Evolutionary conservation across 2,797 vertebrate genomes (phyloP).

Genomic region (Mastacembelus armatus): DNA sequence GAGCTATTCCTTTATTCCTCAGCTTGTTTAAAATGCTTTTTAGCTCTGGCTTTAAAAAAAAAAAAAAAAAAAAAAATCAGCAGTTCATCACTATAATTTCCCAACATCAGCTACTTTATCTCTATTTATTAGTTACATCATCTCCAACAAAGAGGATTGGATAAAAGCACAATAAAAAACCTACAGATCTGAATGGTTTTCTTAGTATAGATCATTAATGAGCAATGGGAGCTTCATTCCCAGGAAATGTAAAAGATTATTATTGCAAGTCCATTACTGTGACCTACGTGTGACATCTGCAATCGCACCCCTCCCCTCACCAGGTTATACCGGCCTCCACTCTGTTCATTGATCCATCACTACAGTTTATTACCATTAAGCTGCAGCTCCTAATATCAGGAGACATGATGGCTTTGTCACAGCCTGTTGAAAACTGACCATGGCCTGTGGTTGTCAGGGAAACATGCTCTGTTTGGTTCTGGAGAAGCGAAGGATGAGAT

Average conservation of each 20-base stretch:
- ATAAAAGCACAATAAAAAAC: constrained; percentile 8
- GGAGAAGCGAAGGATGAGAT: constrained; percentile 60
- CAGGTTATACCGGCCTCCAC: constrained; percentile 21
- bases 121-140: too few species aligned
- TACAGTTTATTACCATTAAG: constrained; percentile 41
- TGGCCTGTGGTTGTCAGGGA: constrained; percentile 69
- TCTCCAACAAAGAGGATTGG: neutral
- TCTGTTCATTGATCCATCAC: constrained; percentile 50
- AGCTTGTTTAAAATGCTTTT: neutral
- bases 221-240: constrained; percentile 37
- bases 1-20: neutral
- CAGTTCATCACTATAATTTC: neutral
- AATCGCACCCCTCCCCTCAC: constrained; percentile 34
- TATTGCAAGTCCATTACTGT: constrained; percentile 41
- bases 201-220: constrained; percentile 39
- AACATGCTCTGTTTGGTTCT: constrained; percentile 71
- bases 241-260: constrained; percentile 41
- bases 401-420: constrained; percentile 48
- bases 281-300: constrained; percentile 50
- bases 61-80: constrained; percentile 17
- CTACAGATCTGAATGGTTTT: constrained; percentile 20
- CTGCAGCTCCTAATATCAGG: constrained; percentile 24
- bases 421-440: constrained; percentile 53
- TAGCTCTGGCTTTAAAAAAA: neutral
- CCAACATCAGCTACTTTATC: too few species aligned